Percentiles rank a stretch among this genome's conserved stretches.
phyloP scores from a whole-genome alignment of 2,888 invertebrate genomes.

The Anoplius nigerrimus region DNA sequence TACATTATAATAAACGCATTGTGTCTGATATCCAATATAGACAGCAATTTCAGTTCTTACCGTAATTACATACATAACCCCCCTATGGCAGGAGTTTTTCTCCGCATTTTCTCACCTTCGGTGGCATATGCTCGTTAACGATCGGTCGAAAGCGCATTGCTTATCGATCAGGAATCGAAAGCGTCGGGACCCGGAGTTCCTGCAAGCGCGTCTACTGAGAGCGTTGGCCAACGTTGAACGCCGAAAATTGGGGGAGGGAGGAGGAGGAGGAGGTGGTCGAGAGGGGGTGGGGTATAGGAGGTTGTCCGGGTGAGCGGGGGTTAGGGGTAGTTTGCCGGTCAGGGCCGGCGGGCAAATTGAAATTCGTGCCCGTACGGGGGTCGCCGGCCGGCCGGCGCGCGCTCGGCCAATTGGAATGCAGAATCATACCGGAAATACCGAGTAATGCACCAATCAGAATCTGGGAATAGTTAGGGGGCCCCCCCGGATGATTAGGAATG shows the following conservation, averaged over 20 bases:
- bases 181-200: too few species aligned
- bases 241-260: slow-evolving; percentile 2
- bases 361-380: slow-evolving; percentile 52
- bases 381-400: slow-evolving; percentile 21
- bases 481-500: slow-evolving; percentile 74
- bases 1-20: too few species aligned
- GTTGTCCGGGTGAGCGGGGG: slow-evolving; percentile 32
- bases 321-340: slow-evolving; percentile 35
- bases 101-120: not conserved
- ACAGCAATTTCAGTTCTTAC: too few species aligned
- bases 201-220: too few species aligned
- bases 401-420: slow-evolving; percentile 73
- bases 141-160: too few species aligned
- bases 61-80: too few species aligned
- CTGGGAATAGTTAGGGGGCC: slow-evolving; percentile 73
- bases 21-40: too few species aligned
- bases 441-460: slow-evolving; percentile 75
- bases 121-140: not conserved
- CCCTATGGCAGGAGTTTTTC: too few species aligned
- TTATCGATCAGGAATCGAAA: too few species aligned
- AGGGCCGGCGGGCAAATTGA: slow-evolving; percentile 54
- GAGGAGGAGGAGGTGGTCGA: slow-evolving; percentile 14
- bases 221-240: too few species aligned
- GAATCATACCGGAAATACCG: slow-evolving; percentile 75
- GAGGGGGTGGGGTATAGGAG: slow-evolving; percentile 36